phyloP scores from a whole-genome alignment of 1,140 invertebrate genomes.

The Heliconius congener region DNA sequence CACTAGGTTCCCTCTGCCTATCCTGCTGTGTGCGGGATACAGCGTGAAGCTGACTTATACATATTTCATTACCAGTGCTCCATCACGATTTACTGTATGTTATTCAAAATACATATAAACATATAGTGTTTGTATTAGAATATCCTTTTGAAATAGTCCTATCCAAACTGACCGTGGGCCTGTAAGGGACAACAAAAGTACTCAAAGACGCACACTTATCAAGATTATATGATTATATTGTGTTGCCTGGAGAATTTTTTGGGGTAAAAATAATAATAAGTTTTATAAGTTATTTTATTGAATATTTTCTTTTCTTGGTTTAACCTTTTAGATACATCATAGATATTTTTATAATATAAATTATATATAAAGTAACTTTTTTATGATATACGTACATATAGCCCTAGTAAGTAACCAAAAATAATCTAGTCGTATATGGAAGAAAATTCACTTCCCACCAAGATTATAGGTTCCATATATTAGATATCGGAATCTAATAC shows the following conservation, averaged over 20 bases:
- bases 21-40: too few relatives aligned
- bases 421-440: too few relatives aligned
- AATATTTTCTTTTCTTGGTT: not conserved
- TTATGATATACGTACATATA: too few relatives aligned
- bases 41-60: too few relatives aligned
- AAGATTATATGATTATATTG: conserved; percentile 1
- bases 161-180: not conserved
- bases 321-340: not conserved
- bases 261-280: not conserved
- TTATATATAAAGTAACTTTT: too few relatives aligned
- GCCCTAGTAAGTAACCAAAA: too few relatives aligned
- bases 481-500: too few relatives aligned
- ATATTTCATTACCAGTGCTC: too few relatives aligned
- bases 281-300: not conserved
- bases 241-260: not conserved
- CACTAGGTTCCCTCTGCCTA: too few relatives aligned
- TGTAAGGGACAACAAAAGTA: not conserved
- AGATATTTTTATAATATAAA: not conserved
- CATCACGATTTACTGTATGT: too few relatives aligned
- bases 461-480: too few relatives aligned
- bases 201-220: conserved; percentile 3
- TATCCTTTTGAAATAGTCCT: conserved; percentile 5
- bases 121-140: not conserved
- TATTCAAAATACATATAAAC: not conserved
- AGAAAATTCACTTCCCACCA: too few relatives aligned